phyloP scores from a whole-genome alignment of 2,888 invertebrate genomes.

The Eugnorisma glareosa region DNA sequence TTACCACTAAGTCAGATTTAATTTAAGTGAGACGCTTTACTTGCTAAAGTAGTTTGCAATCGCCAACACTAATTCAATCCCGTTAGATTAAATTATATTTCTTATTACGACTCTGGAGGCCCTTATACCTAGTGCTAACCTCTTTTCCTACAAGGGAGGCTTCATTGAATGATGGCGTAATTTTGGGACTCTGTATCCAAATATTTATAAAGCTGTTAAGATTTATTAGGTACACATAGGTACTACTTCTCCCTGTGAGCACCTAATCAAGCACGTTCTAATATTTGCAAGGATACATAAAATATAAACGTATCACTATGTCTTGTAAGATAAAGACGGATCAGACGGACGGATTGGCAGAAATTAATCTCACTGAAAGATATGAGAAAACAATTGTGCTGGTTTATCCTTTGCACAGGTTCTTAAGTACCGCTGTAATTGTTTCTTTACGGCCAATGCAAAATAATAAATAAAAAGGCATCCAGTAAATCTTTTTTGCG shows the following conservation, averaged over 20 bases:
- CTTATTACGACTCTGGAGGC: conserved; percentile 6
- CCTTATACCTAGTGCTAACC: neutral
- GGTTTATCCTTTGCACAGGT: neutral
- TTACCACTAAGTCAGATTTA: conserved; percentile 53
- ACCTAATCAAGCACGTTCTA: neutral
- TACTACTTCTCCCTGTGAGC: neutral
- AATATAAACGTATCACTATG: neutral
- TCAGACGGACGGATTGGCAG: neutral
- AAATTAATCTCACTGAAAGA: neutral
- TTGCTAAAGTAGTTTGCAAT: conserved; percentile 26
- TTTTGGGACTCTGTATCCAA: conserved; percentile 18
- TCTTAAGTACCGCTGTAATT: neutral
- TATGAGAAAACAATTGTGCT: neutral
- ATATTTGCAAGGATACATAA: neutral
- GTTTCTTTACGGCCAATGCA: neutral
- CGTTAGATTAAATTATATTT: conserved; percentile 20
- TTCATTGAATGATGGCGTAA: conserved; percentile 30
- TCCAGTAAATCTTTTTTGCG: neutral
- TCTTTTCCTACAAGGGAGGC: neutral
- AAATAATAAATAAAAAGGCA: conserved; percentile 17
- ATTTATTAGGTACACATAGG: conserved; percentile 11
- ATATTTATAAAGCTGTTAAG: conserved; percentile 22
- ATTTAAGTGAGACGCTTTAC: conserved; percentile 23
- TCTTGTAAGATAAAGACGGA: neutral
- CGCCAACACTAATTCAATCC: conserved; percentile 13